Evolutionary conservation across 2,113 vertebrate species (phyloP), one percentile per base, ranked within the genome.

Genomic region (Echinops telfairi): DNA sequence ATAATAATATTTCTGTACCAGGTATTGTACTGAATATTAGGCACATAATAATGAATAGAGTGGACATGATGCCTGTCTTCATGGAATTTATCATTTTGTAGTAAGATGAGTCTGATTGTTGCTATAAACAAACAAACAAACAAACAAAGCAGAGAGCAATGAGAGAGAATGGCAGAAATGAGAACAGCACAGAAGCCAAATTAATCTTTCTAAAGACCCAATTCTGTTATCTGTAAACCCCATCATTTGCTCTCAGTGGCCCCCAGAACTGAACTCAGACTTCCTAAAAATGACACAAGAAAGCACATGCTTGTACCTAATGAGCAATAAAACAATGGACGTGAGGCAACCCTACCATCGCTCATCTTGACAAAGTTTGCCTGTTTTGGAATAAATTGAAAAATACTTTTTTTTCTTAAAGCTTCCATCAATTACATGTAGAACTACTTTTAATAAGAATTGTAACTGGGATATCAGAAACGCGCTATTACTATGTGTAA

Each of bases 401-500:
- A 53, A 14, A 53, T 53, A 53, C 47, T 53, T 10, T 62, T 62
- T 89, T 88, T 80, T 40, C 70, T 88, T 95, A 92, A 78, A 70
- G 86, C 76, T 60, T 96, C 86, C 10, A 94, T 85, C 40, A 12
- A 68, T 93, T 91, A 43, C 47, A 92, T 82, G 71, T 91, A 96
- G 78, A 95, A 40, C 33, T 82, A 88, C 92, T 96, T 29, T 66
- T 66, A 97, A 90, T 94, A 95, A 87, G 77, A 94, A 66, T 78
- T 95, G 95, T 97, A 96, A 85, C 66, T 73, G 23, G 73, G 94
- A 90, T 92, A 96, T 95, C 93, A 96, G 93, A 97, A 97, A 97
- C 91, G 94, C 95, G n/a, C 86, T 96, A 82, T 95, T 95, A 89
- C 91, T 95, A 12, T 97, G 96, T 97, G 95, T 90, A 98, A 98